Evolutionary conservation across 2,888 invertebrate genomes (phyloP), one percentile per base, ranked within the genome.

Genomic region (Podabrus alpinus): DNA sequence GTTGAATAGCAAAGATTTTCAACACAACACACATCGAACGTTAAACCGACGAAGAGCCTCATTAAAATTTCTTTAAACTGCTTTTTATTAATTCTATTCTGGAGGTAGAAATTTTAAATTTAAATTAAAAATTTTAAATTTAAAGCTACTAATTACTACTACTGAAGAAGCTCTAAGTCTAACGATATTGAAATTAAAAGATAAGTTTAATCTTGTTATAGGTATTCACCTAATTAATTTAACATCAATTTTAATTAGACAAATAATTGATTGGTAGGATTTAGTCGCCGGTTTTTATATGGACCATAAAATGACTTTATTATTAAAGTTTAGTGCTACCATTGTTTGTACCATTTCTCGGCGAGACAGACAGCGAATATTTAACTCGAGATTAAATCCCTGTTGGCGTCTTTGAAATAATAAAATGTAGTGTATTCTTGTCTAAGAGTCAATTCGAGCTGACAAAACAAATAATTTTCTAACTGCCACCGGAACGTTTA

Each of bases 361-460:
- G 17, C 61, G n/a, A 69, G 61, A 66, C 70, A 70, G 71, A 74
- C 71, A 59, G 61, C 13, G 69, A 73, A 67, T 73, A 73, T 73
- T 73, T 74, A 70, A 67, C 67, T 68, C 71, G 73, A 77, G 70
- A 78, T 75, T 75, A 75, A 75, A 78, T 78, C 75, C 73, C 75
- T 73, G 69, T 75, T 73, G 78, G 79, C 79, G 79, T 77, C 77
- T 73, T 61, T 64, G 61, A 69, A 77, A 79, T 78, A 78, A 78
- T 79, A 79, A 79, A 79, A 74, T 77, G 72, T 73, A 66, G 69
- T 77, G 15, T 17, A 62, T 62, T 62, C 62, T 62, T 19, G 62
- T 62, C 62, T 62, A 62, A 19, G 19, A 19, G 16, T 19, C 16
- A 62, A 25, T 64, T 71, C 71, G 66, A 74, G 62, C 74, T 24